A percentile compares a stretch with the other conserved stretches of the same genome.
phyloP scores from a whole-genome alignment of 2,113 vertebrate genomes.

The Hemicordylus capensis region DNA sequence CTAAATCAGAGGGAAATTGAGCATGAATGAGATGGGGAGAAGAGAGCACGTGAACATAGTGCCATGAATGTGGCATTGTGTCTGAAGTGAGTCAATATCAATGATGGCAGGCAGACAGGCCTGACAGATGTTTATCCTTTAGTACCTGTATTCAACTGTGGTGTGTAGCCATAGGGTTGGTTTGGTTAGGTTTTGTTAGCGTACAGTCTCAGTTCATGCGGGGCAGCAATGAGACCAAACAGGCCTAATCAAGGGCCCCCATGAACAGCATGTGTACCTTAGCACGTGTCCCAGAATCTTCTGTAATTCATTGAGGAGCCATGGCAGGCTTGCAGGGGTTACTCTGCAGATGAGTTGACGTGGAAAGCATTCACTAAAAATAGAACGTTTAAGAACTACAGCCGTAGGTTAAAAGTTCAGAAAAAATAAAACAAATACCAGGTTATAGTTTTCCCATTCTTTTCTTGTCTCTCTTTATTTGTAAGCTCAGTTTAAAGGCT shows the following conservation, averaged over 20 bases:
- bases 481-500: neutral
- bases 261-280: neutral
- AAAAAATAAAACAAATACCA: neutral
- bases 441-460: neutral
- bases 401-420: neutral
- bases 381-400: neutral
- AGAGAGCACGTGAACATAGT: neutral
- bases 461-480: neutral
- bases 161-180: neutral
- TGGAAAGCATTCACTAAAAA: neutral
- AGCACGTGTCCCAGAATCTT: neutral
- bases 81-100: neutral
- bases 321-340: neutral
- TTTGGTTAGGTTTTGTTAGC: neutral
- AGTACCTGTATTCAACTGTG: neutral
- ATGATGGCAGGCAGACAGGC: neutral
- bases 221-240: neutral
- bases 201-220: neutral
- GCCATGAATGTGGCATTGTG: neutral
- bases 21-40: neutral
- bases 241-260: neutral
- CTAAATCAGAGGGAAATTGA: neutral
- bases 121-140: neutral
- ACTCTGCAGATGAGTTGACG: neutral
- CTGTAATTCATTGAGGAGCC: neutral